Percentiles rank a stretch among this genome's conserved stretches.
These are phyloP conservation scores for Alloplasta piceator DNA, from an alignment of 2,888 invertebrate genomes.

Conservation along the genomic window DNA sequence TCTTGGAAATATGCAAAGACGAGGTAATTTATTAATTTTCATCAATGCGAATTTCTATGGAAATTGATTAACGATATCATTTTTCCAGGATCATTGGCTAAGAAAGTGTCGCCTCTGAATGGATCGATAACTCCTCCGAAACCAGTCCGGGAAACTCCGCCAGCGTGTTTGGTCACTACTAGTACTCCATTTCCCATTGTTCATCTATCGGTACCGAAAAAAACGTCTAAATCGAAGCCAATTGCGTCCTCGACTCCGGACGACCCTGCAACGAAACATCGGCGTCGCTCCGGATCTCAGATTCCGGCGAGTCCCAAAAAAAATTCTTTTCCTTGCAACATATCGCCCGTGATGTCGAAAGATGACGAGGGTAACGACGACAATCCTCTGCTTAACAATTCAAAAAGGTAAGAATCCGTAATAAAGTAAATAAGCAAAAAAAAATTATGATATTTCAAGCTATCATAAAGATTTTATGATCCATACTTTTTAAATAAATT, in stretches of 20 bases:
- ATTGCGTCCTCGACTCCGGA: slow-evolving; percentile 80
- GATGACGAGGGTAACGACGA: slow-evolving; percentile 49
- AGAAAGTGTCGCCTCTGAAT: slow-evolving; percentile 53
- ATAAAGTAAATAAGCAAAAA: no score
- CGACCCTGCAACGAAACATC: slow-evolving; percentile 50
- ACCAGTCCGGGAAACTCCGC: slow-evolving; percentile 36
- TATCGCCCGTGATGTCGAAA: slow-evolving; percentile 74
- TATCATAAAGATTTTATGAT: not conserved
- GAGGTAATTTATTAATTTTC: slow-evolving; percentile 72
- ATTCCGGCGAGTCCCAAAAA: slow-evolving; percentile 60
- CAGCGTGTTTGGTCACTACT: slow-evolving; percentile 67
- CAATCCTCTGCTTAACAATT: slow-evolving; percentile 50
- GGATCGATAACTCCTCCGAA: slow-evolving; percentile 71
- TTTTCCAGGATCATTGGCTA: slow-evolving; percentile 63
- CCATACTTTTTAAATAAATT: no score
- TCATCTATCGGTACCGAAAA: slow-evolving; percentile 55
- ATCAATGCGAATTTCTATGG: no score
- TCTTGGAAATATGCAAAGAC: slow-evolving; percentile 77
- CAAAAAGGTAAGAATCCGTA: slow-evolving; percentile 71
- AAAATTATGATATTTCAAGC: no score
- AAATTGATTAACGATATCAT: no score
- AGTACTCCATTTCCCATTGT: slow-evolving; percentile 76
- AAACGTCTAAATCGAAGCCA: slow-evolving; percentile 74
- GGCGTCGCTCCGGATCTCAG: slow-evolving; percentile 48
- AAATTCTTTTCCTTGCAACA: slow-evolving; percentile 68